A percentile compares a stretch with the other conserved stretches of the same genome.
These are phyloP conservation scores for Rhaphigaster nebulosa DNA, from an alignment of 2,888 invertebrate genomes.

Conservation along the genomic window DNA sequence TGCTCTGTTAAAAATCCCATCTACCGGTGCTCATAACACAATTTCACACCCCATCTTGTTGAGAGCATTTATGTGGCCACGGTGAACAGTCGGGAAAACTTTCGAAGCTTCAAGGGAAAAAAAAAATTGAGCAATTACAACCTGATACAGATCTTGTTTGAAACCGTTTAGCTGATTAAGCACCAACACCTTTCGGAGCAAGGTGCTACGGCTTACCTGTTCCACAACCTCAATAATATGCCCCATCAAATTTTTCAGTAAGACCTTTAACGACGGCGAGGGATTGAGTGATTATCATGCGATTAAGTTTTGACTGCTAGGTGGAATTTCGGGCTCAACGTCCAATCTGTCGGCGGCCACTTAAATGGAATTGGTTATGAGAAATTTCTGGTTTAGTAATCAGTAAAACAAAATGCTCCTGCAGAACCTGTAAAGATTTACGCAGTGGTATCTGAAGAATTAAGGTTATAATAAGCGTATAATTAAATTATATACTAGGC, in stretches of 20 bases:
- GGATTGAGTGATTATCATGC: slow-evolving; percentile 6
- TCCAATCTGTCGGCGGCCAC: not conserved
- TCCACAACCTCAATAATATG: slow-evolving; percentile 30
- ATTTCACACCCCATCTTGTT: slow-evolving; percentile 48
- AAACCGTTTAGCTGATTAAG: slow-evolving; percentile 26
- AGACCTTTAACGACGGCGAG: slow-evolving; percentile 4
- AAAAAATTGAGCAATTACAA: slow-evolving; percentile 48
- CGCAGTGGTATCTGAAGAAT: not conserved
- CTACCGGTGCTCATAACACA: slow-evolving; percentile 18
- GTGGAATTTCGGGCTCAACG: not conserved
- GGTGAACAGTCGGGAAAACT: slow-evolving; percentile 18
- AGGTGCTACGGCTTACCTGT: slow-evolving; percentile 32
- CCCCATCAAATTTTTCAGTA: slow-evolving; percentile 41
- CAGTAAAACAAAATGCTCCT: not conserved
- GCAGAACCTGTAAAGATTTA: not conserved
- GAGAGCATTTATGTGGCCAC: not conserved
- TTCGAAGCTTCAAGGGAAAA: not conserved
- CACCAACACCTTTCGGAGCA: not conserved
- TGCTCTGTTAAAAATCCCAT: slow-evolving; percentile 2
- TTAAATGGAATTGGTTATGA: slow-evolving; percentile 23
- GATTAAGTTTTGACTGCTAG: not conserved
- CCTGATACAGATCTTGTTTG: slow-evolving; percentile 32
- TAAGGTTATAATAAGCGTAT: not conserved
- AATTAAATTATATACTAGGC: not conserved
- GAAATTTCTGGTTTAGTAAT: slow-evolving; percentile 22